Conservation (phyloP, 1,140 invertebrate species). For the Musca vetustissima region DNA sequence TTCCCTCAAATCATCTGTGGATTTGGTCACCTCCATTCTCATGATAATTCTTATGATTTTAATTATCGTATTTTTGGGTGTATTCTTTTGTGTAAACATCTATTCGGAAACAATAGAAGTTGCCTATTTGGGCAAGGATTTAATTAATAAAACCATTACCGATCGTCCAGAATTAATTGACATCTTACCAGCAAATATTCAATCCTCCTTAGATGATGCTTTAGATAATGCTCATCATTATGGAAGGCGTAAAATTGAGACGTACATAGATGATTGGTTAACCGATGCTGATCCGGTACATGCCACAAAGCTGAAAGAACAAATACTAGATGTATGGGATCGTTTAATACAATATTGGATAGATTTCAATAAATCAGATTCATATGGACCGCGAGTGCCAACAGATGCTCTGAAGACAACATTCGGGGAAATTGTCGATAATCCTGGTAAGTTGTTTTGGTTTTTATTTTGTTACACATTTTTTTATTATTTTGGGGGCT, state of each 20-base stretch:
- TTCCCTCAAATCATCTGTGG: slow-evolving; percentile 60
- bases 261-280: slow-evolving; percentile 63
- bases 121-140: slow-evolving; percentile 82
- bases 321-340: slow-evolving; percentile 92
- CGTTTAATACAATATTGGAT: slow-evolving; percentile 91
- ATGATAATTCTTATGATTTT: slow-evolving; percentile 68
- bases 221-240: slow-evolving; percentile 91
- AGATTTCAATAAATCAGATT: slow-evolving; percentile 62
- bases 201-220: slow-evolving; percentile 75
- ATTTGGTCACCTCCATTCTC: slow-evolving; percentile 63
- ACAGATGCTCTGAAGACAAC: slow-evolving; percentile 68
- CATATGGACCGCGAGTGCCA: slow-evolving; percentile 69
- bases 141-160: slow-evolving; percentile 87
- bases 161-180: slow-evolving; percentile 83
- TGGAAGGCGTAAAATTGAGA: slow-evolving; percentile 61
- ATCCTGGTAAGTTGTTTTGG: slow-evolving; percentile 44
- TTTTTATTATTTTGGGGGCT: neutral
- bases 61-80: slow-evolving; percentile 58
- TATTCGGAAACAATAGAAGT: slow-evolving; percentile 95
- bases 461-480: neutral
- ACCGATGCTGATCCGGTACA: slow-evolving; percentile 81
- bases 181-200: slow-evolving; percentile 73
- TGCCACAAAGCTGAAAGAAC: slow-evolving; percentile 82
- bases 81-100: slow-evolving; percentile 67
- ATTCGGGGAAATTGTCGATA: slow-evolving; percentile 58